Conservation (phyloP, 2,888 invertebrate species). For the Sicus ferrugineus region DNA sequence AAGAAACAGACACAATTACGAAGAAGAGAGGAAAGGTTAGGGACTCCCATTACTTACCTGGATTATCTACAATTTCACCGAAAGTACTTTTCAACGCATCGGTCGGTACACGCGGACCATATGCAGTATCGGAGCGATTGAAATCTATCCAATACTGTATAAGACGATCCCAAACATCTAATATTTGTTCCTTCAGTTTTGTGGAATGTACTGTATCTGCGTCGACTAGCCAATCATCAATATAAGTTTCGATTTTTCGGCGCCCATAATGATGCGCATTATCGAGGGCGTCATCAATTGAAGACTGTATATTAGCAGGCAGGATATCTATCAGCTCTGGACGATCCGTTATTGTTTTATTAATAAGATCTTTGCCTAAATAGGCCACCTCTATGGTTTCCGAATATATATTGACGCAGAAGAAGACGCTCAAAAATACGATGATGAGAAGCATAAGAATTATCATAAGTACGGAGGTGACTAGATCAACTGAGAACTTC, state of each 20-base stretch:
- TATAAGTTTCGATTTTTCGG: slow-evolving; percentile 87
- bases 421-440: slow-evolving; percentile 80
- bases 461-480: slow-evolving; percentile 87
- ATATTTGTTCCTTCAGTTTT: slow-evolving; percentile 84
- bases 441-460: slow-evolving; percentile 82
- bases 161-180: slow-evolving; percentile 92
- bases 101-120: slow-evolving; percentile 78
- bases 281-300: slow-evolving; percentile 88
- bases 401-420: slow-evolving; percentile 80
- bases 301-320: slow-evolving; percentile 69
- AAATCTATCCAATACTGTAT: slow-evolving; percentile 92
- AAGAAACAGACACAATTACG: slow-evolving; percentile 11
- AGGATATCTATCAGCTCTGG: slow-evolving; percentile 84
- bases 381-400: slow-evolving; percentile 93
- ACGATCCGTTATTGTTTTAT: slow-evolving; percentile 88
- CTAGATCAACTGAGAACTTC: slow-evolving; percentile 82
- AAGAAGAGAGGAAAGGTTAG: background rate
- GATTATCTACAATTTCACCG: slow-evolving; percentile 76
- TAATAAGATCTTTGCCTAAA: slow-evolving; percentile 85
- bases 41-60: slow-evolving; percentile 71
- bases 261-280: slow-evolving; percentile 94
- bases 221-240: slow-evolving; percentile 80
- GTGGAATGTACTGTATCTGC: slow-evolving; percentile 82
- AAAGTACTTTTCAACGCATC: slow-evolving; percentile 76
- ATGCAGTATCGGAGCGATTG: slow-evolving; percentile 65